Evolutionary conservation across 2,888 invertebrate species (phyloP), one percentile per base, ranked within the genome.

Genomic region (Athalia rosae): DNA sequence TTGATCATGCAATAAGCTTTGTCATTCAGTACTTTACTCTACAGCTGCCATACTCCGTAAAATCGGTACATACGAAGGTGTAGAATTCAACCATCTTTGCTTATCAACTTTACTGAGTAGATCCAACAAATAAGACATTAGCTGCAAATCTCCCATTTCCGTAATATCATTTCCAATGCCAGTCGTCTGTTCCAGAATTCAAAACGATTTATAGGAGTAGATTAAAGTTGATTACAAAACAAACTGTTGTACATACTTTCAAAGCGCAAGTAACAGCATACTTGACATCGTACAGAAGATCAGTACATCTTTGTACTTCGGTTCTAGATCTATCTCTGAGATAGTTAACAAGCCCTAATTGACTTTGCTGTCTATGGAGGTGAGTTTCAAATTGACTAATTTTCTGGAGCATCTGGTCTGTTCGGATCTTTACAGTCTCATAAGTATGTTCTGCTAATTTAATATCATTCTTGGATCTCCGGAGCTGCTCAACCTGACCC

Each of bases 201-300:
- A 43, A 64, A n/a, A 56, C 53, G 3, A 41, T 5, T 4, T 71
- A 8, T 13, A 13, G 43, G n/a, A 11, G 11, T 9, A 48, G 56
- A 13, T 56, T 8, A 63, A 50, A 47, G 64, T 56, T 1, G 69
- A 67, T 64, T 58, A 50, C 7, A 11, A 45, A 58, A 47, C 1
- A 13, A n/a, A 47, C 7, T 50, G 59, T 59, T 13, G 47, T 28
- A 76, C 61, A 28, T 83, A 87, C 87, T 82, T 82, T 66, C 9
- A 86, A 77, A n/a, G 83, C 83, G 73, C 84, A 84, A 3, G 81
- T 79, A 71, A 85, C 80, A 7, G 77, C 79, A 74, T 83, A 84
- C 81, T 85, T 87, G 1, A 86, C 9, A 45, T 85, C 84, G 59
- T 83, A 83, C 15, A 87, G 63, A 45, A 78, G 80, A 0, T 84